Conservation (phyloP, 2,888 invertebrate species). For the Camponotus fellah region DNA sequence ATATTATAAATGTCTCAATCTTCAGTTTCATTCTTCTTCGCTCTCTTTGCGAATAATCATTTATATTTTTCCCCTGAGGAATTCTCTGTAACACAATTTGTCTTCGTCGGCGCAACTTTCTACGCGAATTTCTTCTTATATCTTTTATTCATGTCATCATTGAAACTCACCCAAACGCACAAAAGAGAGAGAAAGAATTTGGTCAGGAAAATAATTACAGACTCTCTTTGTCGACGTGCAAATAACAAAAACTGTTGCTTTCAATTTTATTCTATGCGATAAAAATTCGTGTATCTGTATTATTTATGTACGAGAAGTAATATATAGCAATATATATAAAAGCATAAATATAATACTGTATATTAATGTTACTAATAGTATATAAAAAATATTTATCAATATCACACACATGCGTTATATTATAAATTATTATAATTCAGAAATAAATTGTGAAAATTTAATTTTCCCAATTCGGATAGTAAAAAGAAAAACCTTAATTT, state of each 20-base stretch:
- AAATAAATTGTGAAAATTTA: not conserved
- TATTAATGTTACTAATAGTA: not conserved
- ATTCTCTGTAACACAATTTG: conserved; percentile 42
- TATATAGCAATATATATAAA: not conserved
- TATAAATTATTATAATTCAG: not conserved
- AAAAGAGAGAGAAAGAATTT: conserved; percentile 17
- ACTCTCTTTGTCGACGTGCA: conserved; percentile 31
- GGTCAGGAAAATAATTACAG: conserved; percentile 48
- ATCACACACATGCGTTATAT: not conserved
- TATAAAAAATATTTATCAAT: no score
- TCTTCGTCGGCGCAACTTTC: conserved; percentile 52
- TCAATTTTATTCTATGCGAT: conserved; percentile 14
- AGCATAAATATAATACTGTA: not conserved
- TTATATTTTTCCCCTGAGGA: conserved; percentile 45
- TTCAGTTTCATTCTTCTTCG: conserved; percentile 36
- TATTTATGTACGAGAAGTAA: not conserved
- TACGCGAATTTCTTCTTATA: conserved; percentile 50
- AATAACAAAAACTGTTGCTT: conserved; percentile 35
- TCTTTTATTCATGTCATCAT: conserved; percentile 56
- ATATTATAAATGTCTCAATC: conserved; percentile 45
- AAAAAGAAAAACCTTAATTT: not conserved
- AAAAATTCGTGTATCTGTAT: not conserved
- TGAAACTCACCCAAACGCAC: conserved; percentile 36
- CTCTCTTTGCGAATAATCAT: conserved; percentile 50
- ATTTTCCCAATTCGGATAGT: not conserved